These are phyloP conservation scores for Epinotia demarniana DNA, from an alignment of 2,888 invertebrate genomes.

Conservation along the genomic window DNA sequence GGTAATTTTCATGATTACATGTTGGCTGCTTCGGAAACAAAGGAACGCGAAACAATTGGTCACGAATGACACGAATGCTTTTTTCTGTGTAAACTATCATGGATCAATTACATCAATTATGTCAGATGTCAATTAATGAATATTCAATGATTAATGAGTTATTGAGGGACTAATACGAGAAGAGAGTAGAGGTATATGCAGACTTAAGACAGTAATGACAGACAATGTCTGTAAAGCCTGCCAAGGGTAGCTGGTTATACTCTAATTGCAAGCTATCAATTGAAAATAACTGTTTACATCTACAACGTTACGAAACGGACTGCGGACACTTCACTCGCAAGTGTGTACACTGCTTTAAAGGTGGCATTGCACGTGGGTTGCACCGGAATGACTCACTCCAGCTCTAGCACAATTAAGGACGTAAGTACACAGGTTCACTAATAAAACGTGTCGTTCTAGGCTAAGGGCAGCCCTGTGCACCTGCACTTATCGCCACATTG, in stretches of 20 bases:
- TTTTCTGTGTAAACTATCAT: not conserved
- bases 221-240: too few species aligned
- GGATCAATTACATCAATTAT: not conserved
- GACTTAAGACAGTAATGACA: not conserved
- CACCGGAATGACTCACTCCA: not conserved
- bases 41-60: not conserved
- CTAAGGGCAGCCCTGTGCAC: not conserved
- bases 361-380: not conserved
- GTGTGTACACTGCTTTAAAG: too few species aligned
- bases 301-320: too few species aligned
- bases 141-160: not conserved
- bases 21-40: slow-evolving; percentile 2
- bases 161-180: not conserved
- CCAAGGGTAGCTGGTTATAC: too few species aligned
- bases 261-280: too few species aligned
- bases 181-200: not conserved
- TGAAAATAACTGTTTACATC: too few species aligned
- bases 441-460: not conserved
- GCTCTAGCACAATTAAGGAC: not conserved
- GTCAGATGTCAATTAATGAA: not conserved
- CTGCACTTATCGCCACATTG: slow-evolving; percentile 1
- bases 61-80: not conserved
- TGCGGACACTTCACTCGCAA: too few species aligned
- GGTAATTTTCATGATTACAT: slow-evolving; percentile 10
- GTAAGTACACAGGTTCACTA: not conserved